Conservation (phyloP, 2,888 invertebrate species). For the Pachydiplax longipennis region DNA sequence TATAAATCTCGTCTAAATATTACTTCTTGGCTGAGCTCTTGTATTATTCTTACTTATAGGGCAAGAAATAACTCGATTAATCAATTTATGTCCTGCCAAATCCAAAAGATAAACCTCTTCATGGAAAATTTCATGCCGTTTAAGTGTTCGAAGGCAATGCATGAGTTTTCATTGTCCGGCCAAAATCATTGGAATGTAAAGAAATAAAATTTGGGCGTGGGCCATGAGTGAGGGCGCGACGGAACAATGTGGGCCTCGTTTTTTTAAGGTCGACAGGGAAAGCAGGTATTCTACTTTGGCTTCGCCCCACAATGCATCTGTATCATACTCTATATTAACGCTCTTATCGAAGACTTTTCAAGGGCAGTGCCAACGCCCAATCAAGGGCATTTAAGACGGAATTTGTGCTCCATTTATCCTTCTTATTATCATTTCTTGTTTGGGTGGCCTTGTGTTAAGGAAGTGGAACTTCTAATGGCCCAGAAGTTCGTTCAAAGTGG, state of each 20-base stretch:
- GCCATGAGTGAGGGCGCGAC: not conserved
- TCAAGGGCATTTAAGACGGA: not conserved
- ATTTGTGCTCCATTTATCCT: not conserved
- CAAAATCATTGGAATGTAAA: not conserved
- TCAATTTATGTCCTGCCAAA: no score
- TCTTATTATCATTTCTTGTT: not conserved
- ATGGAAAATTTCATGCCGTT: not conserved
- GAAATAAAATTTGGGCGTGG: not conserved
- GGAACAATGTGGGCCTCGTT: not conserved
- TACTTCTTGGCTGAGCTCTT: no score
- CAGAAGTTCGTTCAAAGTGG: no score
- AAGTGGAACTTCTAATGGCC: not conserved
- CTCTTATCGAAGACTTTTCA: not conserved
- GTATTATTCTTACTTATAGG: no score
- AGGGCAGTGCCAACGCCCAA: not conserved
- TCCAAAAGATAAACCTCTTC: not conserved
- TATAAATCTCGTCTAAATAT: no score
- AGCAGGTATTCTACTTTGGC: not conserved
- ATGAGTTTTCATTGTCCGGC: not conserved
- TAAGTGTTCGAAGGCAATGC: not conserved
- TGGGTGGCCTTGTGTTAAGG: not conserved
- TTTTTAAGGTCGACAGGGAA: not conserved
- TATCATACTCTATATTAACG: not conserved
- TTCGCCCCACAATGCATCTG: not conserved
- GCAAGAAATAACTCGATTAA: no score